Base-by-base conservation (phyloP, 2,113 vertebrate species). In the Thalassarche chlororhynchos region DNA sequence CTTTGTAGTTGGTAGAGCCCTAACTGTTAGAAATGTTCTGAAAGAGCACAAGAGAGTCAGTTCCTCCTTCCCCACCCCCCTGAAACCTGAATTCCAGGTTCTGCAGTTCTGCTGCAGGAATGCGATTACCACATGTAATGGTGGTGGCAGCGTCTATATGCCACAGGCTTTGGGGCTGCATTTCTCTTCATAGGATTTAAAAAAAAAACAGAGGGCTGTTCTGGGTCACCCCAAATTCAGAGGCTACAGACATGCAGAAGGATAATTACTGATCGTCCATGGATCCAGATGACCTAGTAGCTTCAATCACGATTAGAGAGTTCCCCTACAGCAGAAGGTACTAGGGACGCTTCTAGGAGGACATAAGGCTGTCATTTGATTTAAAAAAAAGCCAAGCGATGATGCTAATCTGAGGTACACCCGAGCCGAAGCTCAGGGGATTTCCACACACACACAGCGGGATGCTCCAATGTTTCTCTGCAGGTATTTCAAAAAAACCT, bases 21-120 rank as follows among this genome's bases (percentile, higher is more conserved):
- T 25, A 29, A 14, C 46, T 75, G 28, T 25, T 17, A 7, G 6
- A 90, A 82, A 34, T 1, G 5, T 26, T 90, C 70, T 26, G n/a
- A 42, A 77, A 47, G 34, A 38, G 32, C 29, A 13, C 11, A 9
- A 20, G 26, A 55, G 32, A 80, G 14, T 10, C 46, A 15, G 64
- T 49, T 49, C 68, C 36, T 93, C 51, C 34, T 49, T 84, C 95
- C 84, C 81, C 95, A 40, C 93, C 92, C 92, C 81, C 46, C 36
- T 2, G 12, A 90, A 96, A 96, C 95, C 96, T 87, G 96, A 95
- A 89, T 91, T 89, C 96, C 96, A 94, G 90, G 95, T 97, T 97
- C 86, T 71, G 72, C 70, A 29, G 51, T 88, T 84, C 66, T 64
- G 24, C 65, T 28, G 36, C 23, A 62, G 89, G 62, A 80, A 88